A percentile compares a stretch with the other conserved stretches of the same genome.
Evolutionary conservation across 1,140 invertebrate species (phyloP).

Genomic region (Ridgeia piscesae): DNA sequence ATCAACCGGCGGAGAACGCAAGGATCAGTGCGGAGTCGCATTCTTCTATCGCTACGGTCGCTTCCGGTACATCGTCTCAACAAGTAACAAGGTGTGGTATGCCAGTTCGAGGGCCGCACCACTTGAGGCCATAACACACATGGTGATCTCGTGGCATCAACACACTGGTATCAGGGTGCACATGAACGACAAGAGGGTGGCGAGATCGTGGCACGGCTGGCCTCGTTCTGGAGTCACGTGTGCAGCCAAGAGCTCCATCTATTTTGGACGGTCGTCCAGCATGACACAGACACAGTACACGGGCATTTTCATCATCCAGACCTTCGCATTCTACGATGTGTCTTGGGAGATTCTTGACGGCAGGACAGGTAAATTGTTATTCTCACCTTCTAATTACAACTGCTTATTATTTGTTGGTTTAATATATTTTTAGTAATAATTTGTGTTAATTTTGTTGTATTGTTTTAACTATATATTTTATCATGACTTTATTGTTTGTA

Average conservation of each 20-base stretch:
- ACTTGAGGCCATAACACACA: neutral
- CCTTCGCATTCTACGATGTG: neutral
- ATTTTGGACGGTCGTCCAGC: neutral
- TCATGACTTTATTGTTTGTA: no score
- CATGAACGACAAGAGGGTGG: neutral
- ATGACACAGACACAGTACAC: neutral
- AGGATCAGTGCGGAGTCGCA: neutral
- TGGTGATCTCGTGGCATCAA: conserved; percentile 6
- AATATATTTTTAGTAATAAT: no score
- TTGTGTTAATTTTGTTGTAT: no score
- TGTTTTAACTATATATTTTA: no score
- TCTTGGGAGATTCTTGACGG: neutral
- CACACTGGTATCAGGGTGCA: neutral
- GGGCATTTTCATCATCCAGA: neutral
- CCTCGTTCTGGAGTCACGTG: neutral
- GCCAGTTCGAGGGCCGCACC: neutral
- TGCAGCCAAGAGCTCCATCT: neutral
- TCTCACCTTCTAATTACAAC: neutral
- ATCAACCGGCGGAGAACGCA: neutral
- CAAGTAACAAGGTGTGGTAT: neutral
- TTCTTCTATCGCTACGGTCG: conserved; percentile 9
- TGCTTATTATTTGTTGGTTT: no score
- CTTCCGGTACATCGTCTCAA: conserved; percentile 9
- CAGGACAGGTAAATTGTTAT: neutral
- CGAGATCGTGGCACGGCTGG: neutral